Conservation (phyloP, 2,888 invertebrate species). For the Phengaris arion region DNA sequence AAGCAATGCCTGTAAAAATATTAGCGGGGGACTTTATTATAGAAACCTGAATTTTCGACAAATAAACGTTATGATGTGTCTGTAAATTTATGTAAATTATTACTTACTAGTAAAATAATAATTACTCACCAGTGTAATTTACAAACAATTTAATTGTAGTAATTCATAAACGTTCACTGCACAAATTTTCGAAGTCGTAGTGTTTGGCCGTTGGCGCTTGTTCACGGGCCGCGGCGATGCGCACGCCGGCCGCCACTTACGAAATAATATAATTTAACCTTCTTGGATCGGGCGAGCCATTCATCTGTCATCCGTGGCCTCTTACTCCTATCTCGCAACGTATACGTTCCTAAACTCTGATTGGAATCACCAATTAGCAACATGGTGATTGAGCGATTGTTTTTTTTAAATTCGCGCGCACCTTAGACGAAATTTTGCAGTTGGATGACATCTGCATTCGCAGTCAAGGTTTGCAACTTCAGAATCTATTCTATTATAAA, state of each 20-base stretch:
- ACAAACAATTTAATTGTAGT: not conserved
- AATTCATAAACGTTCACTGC: constrained; percentile 13
- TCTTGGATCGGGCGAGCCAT: constrained; percentile 27
- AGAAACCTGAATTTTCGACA: too few species aligned
- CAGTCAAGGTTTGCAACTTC: not conserved
- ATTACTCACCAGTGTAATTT: constrained; percentile 8
- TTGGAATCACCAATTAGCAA: constrained; percentile 29
- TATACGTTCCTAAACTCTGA: constrained; percentile 24
- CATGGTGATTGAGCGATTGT: not conserved
- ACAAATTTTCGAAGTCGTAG: constrained; percentile 10
- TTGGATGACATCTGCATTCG: not conserved
- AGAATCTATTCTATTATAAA: too few species aligned
- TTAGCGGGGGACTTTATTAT: too few species aligned
- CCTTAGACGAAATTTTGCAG: not conserved
- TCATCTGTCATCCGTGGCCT: constrained; percentile 31
- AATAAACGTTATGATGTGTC: too few species aligned
- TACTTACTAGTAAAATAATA: not conserved
- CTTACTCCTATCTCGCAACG: constrained; percentile 27
- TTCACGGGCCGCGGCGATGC: not conserved
- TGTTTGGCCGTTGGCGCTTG: not conserved
- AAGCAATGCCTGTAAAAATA: too few species aligned
- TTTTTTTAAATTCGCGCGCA: not conserved
- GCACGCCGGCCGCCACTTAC: constrained; percentile 23
- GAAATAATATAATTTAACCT: constrained; percentile 28
- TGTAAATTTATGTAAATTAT: not conserved